These are phyloP conservation scores for Sciurus vulgaris DNA, from an alignment of 2,797 vertebrate species.

Conservation along the genomic window DNA sequence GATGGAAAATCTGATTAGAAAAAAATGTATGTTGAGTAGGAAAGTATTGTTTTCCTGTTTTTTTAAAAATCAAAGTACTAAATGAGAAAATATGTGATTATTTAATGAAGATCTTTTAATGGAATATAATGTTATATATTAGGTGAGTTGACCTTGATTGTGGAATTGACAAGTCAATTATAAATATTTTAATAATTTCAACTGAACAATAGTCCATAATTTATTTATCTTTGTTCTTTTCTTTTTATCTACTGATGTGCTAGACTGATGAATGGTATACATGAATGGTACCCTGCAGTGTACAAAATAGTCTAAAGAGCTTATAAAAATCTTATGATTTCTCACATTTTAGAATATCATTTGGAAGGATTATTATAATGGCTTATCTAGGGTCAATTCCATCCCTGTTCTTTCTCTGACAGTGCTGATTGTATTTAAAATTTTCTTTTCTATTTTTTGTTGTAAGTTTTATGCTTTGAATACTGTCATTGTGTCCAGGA, in stretches of 20 bases:
- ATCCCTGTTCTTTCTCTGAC: background rate
- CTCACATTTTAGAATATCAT: background rate
- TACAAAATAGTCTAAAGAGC: background rate
- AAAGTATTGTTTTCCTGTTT: background rate
- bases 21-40: background rate
- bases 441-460: background rate
- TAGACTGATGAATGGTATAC: background rate
- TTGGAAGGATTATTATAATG: background rate
- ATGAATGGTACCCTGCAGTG: no score
- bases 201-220: background rate
- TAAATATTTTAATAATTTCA: background rate
- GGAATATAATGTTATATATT: background rate
- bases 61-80: background rate
- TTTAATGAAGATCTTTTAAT: background rate
- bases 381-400: background rate
- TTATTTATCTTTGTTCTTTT: background rate
- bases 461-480: conserved; percentile 30
- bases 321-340: conserved; percentile 5
- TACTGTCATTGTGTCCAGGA: background rate
- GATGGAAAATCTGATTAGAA: conserved; percentile 39
- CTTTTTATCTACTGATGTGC: background rate
- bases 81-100: background rate
- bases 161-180: background rate
- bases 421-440: conserved; percentile 24
- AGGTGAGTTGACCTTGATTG: conserved; percentile 1